These are phyloP conservation scores for Megaleporinus macrocephalus DNA, from an alignment of 2,113 vertebrate genomes.

Conservation along the genomic window DNA sequence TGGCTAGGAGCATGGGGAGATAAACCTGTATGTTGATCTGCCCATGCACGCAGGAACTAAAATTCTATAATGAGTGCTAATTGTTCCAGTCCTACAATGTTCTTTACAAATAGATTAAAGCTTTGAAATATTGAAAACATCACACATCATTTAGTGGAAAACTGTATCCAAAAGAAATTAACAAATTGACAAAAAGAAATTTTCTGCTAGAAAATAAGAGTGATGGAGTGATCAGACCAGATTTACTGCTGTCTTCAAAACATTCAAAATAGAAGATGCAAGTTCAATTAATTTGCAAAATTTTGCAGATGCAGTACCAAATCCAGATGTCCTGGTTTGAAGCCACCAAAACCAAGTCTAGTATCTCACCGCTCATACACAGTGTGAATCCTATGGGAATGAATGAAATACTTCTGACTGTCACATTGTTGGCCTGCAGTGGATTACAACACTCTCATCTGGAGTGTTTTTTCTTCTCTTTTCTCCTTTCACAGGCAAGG, in stretches of 20 bases:
- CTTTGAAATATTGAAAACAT: no score
- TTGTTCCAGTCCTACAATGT: no score
- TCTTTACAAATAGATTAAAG: not conserved
- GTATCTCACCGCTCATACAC: not conserved
- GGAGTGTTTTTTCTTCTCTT: not conserved
- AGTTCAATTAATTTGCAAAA: not conserved
- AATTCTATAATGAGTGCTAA: no score
- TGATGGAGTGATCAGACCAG: not conserved
- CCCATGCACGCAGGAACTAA: no score
- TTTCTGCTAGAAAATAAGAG: not conserved
- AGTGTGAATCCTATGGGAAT: not conserved
- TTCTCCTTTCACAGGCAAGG: not conserved
- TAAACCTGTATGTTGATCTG: no score
- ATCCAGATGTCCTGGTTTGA: not conserved
- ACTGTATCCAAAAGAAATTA: not conserved
- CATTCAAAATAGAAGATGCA: not conserved
- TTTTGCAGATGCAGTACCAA: not conserved
- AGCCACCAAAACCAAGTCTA: not conserved
- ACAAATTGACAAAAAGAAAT: not conserved
- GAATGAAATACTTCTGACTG: not conserved
- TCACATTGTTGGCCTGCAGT: not conserved
- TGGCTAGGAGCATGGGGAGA: no score
- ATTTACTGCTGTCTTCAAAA: not conserved
- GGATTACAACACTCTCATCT: not conserved
- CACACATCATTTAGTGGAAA: not conserved